These are phyloP conservation scores for Scarus forsteni DNA, from an alignment of 2,797 vertebrate genomes.

Conservation along the genomic window DNA sequence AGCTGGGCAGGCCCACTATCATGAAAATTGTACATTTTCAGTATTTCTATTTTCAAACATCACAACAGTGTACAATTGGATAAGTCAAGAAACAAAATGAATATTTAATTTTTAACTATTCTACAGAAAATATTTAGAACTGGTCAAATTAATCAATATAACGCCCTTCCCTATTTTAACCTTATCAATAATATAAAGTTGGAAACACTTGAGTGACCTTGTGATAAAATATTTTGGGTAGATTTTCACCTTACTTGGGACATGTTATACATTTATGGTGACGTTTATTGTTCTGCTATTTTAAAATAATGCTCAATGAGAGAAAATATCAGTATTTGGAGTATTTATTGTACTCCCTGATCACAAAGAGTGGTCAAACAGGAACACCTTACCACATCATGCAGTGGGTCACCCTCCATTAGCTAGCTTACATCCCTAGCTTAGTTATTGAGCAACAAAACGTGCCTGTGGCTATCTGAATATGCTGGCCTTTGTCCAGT, in stretches of 20 bases:
- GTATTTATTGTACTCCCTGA: not conserved
- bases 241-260: too few species aligned
- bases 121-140: too few species aligned
- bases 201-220: not conserved
- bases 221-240: not conserved
- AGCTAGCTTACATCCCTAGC: conserved; percentile 23
- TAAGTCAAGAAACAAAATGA: too few species aligned
- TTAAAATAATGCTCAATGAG: not conserved
- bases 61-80: too few species aligned
- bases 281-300: not conserved
- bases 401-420: conserved; percentile 43
- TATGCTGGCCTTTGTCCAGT: not conserved
- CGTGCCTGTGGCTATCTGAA: conserved; percentile 1
- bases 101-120: too few species aligned
- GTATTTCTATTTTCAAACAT: too few species aligned
- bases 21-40: too few species aligned
- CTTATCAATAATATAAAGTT: too few species aligned
- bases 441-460: conserved; percentile 43
- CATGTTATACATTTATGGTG: not conserved
- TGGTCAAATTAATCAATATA: too few species aligned
- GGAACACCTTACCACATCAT: conserved; percentile 49
- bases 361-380: conserved; percentile 42
- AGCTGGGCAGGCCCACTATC: too few species aligned
- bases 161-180: too few species aligned
- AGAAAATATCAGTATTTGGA: not conserved